Base-by-base conservation (phyloP, 2,888 invertebrate genomes). In the Girardia tigrina region DNA sequence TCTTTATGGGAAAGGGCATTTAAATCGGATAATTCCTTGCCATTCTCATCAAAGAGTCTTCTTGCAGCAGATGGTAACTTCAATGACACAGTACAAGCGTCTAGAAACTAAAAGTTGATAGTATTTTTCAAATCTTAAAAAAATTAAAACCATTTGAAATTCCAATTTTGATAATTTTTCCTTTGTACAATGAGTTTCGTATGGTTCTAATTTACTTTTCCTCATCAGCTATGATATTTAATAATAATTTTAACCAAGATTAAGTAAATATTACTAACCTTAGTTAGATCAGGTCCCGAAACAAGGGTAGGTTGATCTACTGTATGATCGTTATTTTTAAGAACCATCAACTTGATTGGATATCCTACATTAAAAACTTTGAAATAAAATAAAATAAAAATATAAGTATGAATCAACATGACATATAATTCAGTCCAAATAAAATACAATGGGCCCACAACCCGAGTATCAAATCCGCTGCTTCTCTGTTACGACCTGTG, bases 21-120 rank as follows among this genome's bases (percentile, higher is more conserved):
- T 77, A 84, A 78, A 26, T 80, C 79, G 78, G 81, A 81, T 77
- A 82, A 81, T 78, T 84, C 84, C 27, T 80, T 79, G 2, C 84
- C 84, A 14, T 79, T 79, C 36, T 79, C 79, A 73, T 83, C 83
- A 80, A 83, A 84, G 20, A 84, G 77, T 27, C 84, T 79, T 26
- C 84, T 78, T 0, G 81, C 84, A 77, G 84, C 83, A 79, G 82
- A 82, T 6, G 84, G 83, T 28, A 84, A 79, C 75, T 80, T 79
- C 16, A 84, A 78, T 42, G 82, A 76, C 2, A 75, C 73, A 0
- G 84, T 84, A 78, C 82, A 83, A 29, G 80, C 79, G 76, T 83
- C 83, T 29, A 84, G 78, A 78, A 84, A 84, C 83, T 84, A 26
- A 28, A 71, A 16, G 29, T 14, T 42, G 1, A 14, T 0, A 28